Evolutionary conservation across 2,113 vertebrate species (phyloP).

Genomic region (Orientallactaga bullata): DNA sequence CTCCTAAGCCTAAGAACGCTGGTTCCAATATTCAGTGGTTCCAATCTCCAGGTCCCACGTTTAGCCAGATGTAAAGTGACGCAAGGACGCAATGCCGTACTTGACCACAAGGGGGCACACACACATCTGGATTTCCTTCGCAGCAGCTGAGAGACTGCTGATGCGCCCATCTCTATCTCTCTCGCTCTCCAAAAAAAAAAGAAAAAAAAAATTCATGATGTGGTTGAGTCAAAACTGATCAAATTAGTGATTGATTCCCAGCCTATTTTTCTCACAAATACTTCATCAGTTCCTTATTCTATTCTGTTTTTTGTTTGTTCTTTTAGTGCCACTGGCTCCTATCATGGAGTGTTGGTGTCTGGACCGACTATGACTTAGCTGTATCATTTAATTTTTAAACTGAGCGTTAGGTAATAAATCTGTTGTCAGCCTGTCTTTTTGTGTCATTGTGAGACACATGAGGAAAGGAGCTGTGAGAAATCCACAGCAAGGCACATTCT

Average conservation of each 20-base stretch:
- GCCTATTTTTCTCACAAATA: slow-evolving; percentile 43
- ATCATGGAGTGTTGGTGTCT: neutral
- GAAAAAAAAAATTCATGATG: neutral
- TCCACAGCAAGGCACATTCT: slow-evolving; percentile 70
- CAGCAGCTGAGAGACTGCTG: too few relatives aligned
- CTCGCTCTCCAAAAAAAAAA: too few relatives aligned
- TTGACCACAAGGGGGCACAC: too few relatives aligned
- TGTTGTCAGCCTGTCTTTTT: slow-evolving; percentile 75
- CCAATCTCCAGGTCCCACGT: too few relatives aligned
- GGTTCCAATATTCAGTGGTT: too few relatives aligned
- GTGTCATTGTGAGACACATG: slow-evolving; percentile 76
- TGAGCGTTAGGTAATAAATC: slow-evolving; percentile 77
- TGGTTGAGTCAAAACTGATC: slow-evolving; percentile 22
- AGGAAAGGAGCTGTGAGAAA: slow-evolving; percentile 70
- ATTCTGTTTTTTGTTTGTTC: neutral
- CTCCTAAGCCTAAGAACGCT: too few relatives aligned
- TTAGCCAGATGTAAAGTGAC: too few relatives aligned
- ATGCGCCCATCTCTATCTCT: too few relatives aligned
- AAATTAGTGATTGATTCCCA: slow-evolving; percentile 40
- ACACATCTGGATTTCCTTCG: too few relatives aligned
- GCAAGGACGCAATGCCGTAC: too few relatives aligned
- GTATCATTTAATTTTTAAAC: slow-evolving; percentile 84
- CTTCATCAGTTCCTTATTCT: slow-evolving; percentile 21
- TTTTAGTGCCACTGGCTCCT: slow-evolving; percentile 37
- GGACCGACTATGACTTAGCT: slow-evolving; percentile 46